Conservation (phyloP, 2,888 invertebrate genomes). For the Perithous albicinctus region DNA sequence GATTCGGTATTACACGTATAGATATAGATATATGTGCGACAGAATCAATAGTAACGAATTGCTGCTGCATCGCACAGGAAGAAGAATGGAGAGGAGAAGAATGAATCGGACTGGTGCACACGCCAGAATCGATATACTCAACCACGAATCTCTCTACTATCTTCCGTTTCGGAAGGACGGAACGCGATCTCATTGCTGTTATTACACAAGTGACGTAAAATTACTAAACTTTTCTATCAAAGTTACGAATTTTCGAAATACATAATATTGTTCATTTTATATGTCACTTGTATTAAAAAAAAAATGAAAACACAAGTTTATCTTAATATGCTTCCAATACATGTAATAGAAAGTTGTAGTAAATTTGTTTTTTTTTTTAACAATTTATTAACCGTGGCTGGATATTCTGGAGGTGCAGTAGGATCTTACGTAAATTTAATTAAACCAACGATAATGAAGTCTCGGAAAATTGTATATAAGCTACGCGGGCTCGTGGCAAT, state of each 20-base stretch:
- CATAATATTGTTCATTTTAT: too few species aligned
- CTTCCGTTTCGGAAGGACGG: neutral
- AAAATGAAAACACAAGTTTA: too few species aligned
- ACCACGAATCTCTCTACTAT: neutral
- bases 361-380: too few species aligned
- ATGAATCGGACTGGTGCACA: conserved; percentile 8
- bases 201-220: too few species aligned
- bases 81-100: neutral
- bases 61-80: neutral
- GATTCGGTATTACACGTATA: neutral
- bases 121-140: conserved; percentile 30
- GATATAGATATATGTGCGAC: neutral
- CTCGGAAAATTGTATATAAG: conserved; percentile 18
- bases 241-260: too few species aligned
- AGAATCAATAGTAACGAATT: conserved; percentile 28
- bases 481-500: conserved; percentile 14
- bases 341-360: too few species aligned
- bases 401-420: neutral
- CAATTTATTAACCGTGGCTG: too few species aligned
- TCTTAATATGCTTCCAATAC: too few species aligned
- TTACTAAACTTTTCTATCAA: too few species aligned
- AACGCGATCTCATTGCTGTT: too few species aligned
- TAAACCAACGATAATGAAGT: neutral
- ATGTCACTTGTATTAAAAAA: too few species aligned
- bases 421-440: neutral